Base-by-base conservation (phyloP, 2,113 vertebrate genomes). In the Blennius ocellaris region DNA sequence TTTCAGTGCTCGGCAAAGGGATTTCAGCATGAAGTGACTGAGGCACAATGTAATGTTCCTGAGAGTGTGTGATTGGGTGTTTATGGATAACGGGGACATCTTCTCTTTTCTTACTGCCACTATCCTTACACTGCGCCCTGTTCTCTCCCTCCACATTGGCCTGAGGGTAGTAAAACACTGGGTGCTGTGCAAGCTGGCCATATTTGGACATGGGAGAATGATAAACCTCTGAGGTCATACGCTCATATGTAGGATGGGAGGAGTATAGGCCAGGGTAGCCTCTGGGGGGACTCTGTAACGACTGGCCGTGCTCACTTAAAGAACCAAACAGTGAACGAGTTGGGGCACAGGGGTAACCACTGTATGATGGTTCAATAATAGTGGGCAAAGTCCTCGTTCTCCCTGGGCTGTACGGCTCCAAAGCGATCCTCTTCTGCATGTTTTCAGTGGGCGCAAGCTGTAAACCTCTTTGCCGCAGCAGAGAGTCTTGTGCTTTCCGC, bases 131-230 rank as follows among this genome's bases (percentile, higher is more conserved):
- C 59, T 49, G 79, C 54, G 79, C 45, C 58, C 79, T 72, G 59
- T 89, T 94, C 59, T 95, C 92, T 6, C 89, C 83, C 67, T 94
- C 92, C 17, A 76, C 67, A 67, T 90, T 87, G 65, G 87, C 87
- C 67, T 94, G 87, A 8, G 94, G 74, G 65, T 92, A 96, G 39
- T 94, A 92, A 77, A 94, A 82, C 40, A 86, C 59, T 39, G 90
- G 89, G 38, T 92, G 89, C 39, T 92, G 92, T 12, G 92, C 77
- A 14, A 92, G 73, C 14, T 93, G 90, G 0, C 93, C 89, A 85
- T 94, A 96, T 54, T 89, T 73, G 76, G 47, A 84, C 2, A 90
- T 5, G 0, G 90, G 81, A 45, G 92, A 79, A 15, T 73, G 91
- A 87, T 89, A 95, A 37, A 74, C 74, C 1, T 92, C 91, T 88